Evolutionary conservation across 1,140 invertebrate species (phyloP), one percentile per base, ranked within the genome.

Genomic region (Harpegnathos saltator): DNA sequence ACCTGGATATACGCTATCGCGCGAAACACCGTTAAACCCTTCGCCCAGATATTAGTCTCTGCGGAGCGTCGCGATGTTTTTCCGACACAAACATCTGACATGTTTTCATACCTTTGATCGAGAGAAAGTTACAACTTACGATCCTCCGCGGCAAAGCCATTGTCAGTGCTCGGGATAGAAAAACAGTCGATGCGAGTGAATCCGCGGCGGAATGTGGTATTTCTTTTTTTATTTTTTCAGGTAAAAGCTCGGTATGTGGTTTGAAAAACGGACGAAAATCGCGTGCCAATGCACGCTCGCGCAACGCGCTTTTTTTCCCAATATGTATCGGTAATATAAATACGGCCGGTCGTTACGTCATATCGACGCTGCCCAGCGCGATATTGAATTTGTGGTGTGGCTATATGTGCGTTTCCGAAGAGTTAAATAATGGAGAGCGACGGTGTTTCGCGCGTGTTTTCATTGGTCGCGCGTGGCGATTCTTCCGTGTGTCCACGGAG

Each of bases 341-440:
- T 80, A 80, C 17, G 24, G 48, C n/a, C 52, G 33, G 65, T 78
- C 54, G 75, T 80, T 80, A 73, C 71, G 44, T 69, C 50, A 86
- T 68, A 83, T 83, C 65, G 72, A 52, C 38, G 33, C 17, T 50
- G 44, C 5, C 19, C 58, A 14, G 58, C 24, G 4, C 9, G 19
- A 63, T 66, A 86, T 86, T 73, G 61, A 78, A 84, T 86, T 84
- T 74, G 52, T 22, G 52, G 33, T 58, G 29, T 7, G 52, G 48
- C 29, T 78, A 50, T 44, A 59, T n/a, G 52, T 14, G 52, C 33
- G 3, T 58, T 80, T 80, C 33, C 65, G n/a, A 19, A 29, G 22
- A 80, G 33, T 69, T 80, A 80, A 80, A 80, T 71, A 80, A 80
- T 50, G 22, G 7, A 48, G 50, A 63, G 24, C 17, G 22, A 12